Percentiles rank a stretch among this genome's conserved stretches.
Conservation (phyloP, 2,113 vertebrate species). For the Recurvirostra avosetta region DNA sequence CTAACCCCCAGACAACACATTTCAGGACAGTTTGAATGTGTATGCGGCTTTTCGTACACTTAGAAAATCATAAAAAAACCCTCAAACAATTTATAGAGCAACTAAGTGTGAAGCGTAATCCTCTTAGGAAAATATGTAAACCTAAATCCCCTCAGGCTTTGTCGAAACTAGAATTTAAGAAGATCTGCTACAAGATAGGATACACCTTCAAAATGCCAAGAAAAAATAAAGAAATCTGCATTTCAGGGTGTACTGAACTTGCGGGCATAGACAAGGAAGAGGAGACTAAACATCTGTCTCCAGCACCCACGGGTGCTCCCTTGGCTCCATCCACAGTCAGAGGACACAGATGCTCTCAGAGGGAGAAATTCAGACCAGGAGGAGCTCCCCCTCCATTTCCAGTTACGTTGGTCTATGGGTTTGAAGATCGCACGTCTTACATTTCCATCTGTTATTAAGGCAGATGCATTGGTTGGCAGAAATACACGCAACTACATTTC, state of each 20-base stretch:
- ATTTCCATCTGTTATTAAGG: background rate
- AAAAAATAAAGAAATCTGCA: background rate
- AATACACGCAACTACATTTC: background rate
- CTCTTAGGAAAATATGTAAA: slow-evolving; percentile 42
- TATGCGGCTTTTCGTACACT: rapidly evolving
- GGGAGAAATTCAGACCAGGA: background rate
- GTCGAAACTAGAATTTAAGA: background rate
- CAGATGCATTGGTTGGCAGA: background rate
- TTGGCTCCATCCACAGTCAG: background rate
- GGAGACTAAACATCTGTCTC: background rate
- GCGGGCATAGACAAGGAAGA: background rate
- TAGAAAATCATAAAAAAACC: background rate
- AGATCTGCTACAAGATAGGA: background rate
- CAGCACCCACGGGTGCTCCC: background rate
- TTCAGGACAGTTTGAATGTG: background rate
- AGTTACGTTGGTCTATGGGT: background rate
- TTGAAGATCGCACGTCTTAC: background rate
- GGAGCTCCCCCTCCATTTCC: background rate
- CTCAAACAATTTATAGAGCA: slow-evolving; percentile 5
- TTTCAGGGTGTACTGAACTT: background rate
- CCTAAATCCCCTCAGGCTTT: background rate
- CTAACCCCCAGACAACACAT: background rate
- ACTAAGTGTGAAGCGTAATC: slow-evolving; percentile 30
- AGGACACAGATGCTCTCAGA: background rate
- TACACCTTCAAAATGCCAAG: background rate